phyloP scores from a whole-genome alignment of 2,888 invertebrate species.

The Melinaea marsaeus region DNA sequence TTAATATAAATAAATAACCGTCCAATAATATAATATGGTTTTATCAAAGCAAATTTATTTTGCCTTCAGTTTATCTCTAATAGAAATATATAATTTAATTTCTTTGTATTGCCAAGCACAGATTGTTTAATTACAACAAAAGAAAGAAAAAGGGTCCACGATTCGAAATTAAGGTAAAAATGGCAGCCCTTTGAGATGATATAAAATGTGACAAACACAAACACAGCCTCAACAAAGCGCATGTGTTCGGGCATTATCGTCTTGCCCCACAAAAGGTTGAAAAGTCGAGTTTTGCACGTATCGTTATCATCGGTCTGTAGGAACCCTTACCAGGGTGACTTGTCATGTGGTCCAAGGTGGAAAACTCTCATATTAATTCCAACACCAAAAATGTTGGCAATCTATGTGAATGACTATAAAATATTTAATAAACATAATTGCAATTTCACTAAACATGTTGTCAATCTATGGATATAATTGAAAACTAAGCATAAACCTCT shows the following conservation, averaged over 20 bases:
- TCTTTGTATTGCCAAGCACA: slow-evolving; percentile 3
- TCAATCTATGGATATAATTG: too few species aligned
- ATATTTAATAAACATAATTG: too few species aligned
- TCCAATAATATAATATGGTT: too few species aligned
- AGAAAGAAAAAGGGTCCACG: slow-evolving; percentile 28
- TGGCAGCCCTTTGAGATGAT: slow-evolving; percentile 42
- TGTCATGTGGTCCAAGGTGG: slow-evolving; percentile 37
- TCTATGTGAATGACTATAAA: too few species aligned
- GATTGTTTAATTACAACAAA: slow-evolving; percentile 24
- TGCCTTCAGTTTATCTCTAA: not conserved
- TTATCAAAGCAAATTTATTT: not conserved
- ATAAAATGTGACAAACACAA: slow-evolving; percentile 60
- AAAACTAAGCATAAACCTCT: too few species aligned
- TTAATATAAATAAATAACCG: too few species aligned
- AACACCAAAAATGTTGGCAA: not conserved
- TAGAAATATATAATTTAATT: not conserved
- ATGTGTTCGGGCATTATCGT: slow-evolving; percentile 72
- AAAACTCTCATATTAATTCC: not conserved
- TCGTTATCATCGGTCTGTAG: slow-evolving; percentile 66
- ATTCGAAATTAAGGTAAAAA: slow-evolving; percentile 31
- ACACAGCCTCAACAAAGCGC: slow-evolving; percentile 61
- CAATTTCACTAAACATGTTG: too few species aligned
- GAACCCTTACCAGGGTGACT: slow-evolving; percentile 70
- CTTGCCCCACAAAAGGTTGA: slow-evolving; percentile 72
- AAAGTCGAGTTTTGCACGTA: slow-evolving; percentile 74